Base-by-base conservation (phyloP, 2,113 vertebrate genomes). In the Notiomystis cincta region DNA sequence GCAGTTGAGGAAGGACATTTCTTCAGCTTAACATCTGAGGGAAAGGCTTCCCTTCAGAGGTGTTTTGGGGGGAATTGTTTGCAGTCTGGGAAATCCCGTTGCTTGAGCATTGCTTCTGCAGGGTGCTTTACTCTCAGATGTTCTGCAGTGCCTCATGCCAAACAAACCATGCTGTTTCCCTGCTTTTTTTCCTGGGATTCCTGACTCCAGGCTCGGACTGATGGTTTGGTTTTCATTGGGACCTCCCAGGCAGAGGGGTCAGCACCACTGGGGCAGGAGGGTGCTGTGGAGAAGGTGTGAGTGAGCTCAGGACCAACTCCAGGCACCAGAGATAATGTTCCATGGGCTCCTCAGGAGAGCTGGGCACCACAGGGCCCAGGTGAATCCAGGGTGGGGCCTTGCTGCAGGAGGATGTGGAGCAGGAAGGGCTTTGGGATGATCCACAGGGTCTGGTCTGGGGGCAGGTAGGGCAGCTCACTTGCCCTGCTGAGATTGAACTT, bases 231-330 rank as follows among this genome's bases (percentile, higher is more conserved):
- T 90, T 67, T 35, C 8, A 3, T 0, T 6, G 48, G 30, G 76
- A 4, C 18, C 7, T 56, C n/a, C 18, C 21, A 13, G 22, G 58
- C 6, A 24, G 7, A 4, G 61, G 35, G 20, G 5, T 54, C 58
- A 44, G 44, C 2, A 1, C 35, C 15, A 1, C 8, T 30, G 65
- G 19, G 50, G 35, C n/a, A 50, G 76, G 53, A 91, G 40, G 19
- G 22, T 28, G 45, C 24, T 1, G 2, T 0, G 1, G 70, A 4
- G 28, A 45, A 37, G 51, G n/a, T 20, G 11, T 3, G 3, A 33
- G 15, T 3, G 11, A 89, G 18, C 28, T n/a, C 10, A 14, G 20
- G 64, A 23, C 7, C 48, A 33, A 3, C 61, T 47, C 12, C 37
- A 85, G 3, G 60, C 22, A 11, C 48, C n/a, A 23, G 58, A 58